Base-by-base conservation (phyloP, 2,797 vertebrate genomes). In the Otolemur crassicaudatus region DNA sequence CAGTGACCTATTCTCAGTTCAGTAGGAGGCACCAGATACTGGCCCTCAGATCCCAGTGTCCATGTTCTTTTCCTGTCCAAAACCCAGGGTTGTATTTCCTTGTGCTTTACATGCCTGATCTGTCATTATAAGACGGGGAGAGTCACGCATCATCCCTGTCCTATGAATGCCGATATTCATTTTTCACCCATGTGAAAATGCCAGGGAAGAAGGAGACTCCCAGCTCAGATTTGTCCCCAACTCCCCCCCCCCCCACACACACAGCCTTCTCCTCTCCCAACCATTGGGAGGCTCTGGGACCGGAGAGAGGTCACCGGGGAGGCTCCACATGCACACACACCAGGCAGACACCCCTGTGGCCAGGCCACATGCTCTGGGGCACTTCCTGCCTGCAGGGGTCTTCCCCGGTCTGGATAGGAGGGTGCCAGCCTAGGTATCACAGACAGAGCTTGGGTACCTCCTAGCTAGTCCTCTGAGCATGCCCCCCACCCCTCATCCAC, bases 181-280 rank as follows among this genome's bases (percentile, higher is more conserved):
- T 91, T 89, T 73, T 82, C 22, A 61, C 31, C 67, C 25, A 5
- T 14, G 8, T 56, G 8, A 40, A 93, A 95, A 70, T 70, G 43
- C 37, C 25, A 85, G 4, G 60, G 60, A 76, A 29, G 77, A 31
- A 76, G 49, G 56, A 75, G 11, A 34, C 22, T 63, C 72, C 70
- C 23, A 37, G 34, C 31, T 60, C 49, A 4, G 20, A 49, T 70
- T 76, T 67, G 14, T 69, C 34, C 19, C 25, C 61, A 25, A 20
- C 19, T 37, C 8, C 1, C 4, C 40, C 8, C 1, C 4, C 40
- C 40, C 10, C 9, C 5, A 27, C 6, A 25, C 13, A 60, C 25
- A 37, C 17, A 70, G 1, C 20, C 49, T 17, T 75, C 25, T 85
- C 77, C 23, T 25, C 16, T 72, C 22, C 27, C 49, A 58, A 29